Percentiles rank a stretch among this genome's conserved stretches.
These are phyloP conservation scores for Berghia stephanieae DNA, from an alignment of 1,140 invertebrate species.

Conservation along the genomic window DNA sequence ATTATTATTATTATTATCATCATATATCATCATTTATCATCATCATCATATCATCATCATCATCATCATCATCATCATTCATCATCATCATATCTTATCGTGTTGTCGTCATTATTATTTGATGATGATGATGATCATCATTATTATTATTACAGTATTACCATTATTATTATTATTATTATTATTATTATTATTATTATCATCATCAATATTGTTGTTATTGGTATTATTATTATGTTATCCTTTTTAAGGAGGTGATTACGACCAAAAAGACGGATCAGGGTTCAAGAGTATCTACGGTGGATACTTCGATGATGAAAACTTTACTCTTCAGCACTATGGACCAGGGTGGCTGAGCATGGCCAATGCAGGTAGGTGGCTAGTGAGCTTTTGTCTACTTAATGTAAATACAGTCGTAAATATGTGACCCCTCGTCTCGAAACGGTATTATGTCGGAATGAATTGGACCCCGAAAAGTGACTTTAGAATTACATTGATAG, in stretches of 20 bases:
- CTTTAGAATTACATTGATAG: background rate
- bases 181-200: too few relatives aligned
- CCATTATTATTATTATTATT: too few relatives aligned
- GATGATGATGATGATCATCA: too few relatives aligned
- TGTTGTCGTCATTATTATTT: too few relatives aligned
- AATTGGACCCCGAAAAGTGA: background rate
- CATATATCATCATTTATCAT: too few relatives aligned
- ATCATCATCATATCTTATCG: too few relatives aligned
- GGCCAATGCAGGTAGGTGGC: slow-evolving; percentile 58
- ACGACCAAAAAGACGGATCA: slow-evolving; percentile 75
- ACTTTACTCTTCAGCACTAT: slow-evolving; percentile 58
- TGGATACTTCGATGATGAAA: slow-evolving; percentile 56
- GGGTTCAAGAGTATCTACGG: slow-evolving; percentile 60
- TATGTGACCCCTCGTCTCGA: background rate
- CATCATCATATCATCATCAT: too few relatives aligned
- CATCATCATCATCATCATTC: too few relatives aligned
- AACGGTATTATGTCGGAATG: background rate
- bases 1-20: too few relatives aligned
- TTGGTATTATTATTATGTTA: too few relatives aligned
- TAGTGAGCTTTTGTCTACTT: background rate
- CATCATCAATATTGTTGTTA: too few relatives aligned
- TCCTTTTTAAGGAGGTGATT: slow-evolving; percentile 82
- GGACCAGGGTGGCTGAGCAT: slow-evolving; percentile 76
- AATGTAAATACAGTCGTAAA: background rate
- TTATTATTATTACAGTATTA: too few relatives aligned